These are phyloP conservation scores for Umimayanthus kanabou DNA, from an alignment of 92 coral and sea anemone species.

Conservation along the genomic window DNA sequence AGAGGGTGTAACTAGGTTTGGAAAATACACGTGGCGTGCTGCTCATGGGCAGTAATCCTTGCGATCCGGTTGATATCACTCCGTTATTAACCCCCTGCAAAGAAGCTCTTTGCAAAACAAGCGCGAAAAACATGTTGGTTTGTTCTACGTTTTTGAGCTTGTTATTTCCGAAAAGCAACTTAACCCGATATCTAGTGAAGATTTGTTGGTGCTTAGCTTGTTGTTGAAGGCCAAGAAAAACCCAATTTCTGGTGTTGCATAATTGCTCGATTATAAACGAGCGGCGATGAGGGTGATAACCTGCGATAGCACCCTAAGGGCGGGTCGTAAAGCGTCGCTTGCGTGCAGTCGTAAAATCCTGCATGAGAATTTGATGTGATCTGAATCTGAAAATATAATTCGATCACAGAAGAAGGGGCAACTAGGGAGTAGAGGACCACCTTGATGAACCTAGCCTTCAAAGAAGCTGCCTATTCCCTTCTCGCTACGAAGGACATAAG, in stretches of 20 bases:
- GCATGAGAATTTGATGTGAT: background rate
- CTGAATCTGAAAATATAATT: background rate
- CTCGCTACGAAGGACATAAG: too few species aligned
- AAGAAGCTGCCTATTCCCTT: too few species aligned
- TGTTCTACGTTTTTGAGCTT: background rate
- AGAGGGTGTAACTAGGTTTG: background rate
- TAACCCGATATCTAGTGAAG: background rate
- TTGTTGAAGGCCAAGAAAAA: background rate
- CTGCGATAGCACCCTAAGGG: constrained; percentile 1
- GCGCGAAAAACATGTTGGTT: constrained; percentile 9
- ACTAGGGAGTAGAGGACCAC: too few species aligned
- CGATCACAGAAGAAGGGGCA: background rate
- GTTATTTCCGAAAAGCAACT: background rate
- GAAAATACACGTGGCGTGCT: background rate
- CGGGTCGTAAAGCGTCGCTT: background rate
- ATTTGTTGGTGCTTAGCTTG: background rate
- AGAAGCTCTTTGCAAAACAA: constrained; percentile 1
- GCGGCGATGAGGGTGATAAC: constrained; percentile 7
- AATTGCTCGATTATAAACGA: background rate
- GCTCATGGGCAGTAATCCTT: constrained; percentile 2
- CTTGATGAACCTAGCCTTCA: too few species aligned
- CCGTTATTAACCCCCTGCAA: constrained; percentile 24
- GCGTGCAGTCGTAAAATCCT: background rate
- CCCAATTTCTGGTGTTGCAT: background rate
- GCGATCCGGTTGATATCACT: constrained; percentile 1